Conservation (phyloP, 35 echinoderm and acorn worm genomes). For the Diadema setosum region DNA sequence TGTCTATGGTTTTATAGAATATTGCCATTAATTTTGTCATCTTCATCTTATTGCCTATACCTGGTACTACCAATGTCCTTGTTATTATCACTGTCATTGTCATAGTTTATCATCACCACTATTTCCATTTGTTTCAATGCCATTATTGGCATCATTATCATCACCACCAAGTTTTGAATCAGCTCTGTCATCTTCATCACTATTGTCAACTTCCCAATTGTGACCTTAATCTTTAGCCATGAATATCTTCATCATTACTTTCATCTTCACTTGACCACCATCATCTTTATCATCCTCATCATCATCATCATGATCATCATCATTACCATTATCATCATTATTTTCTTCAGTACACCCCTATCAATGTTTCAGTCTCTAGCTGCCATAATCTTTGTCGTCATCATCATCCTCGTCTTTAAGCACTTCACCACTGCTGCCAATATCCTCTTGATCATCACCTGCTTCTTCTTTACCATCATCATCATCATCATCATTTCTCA, state of each 20-base stretch:
- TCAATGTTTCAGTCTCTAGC: too few species aligned
- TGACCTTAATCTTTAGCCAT: background rate
- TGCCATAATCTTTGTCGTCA: too few species aligned
- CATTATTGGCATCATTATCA: conserved; percentile 13
- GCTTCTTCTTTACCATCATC: too few species aligned
- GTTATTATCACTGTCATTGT: background rate
- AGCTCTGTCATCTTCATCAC: background rate
- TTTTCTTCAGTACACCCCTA: too few species aligned
- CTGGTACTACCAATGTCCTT: background rate
- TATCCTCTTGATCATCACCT: too few species aligned
- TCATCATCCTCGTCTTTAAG: too few species aligned
- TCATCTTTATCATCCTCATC: background rate
- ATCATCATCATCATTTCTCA: too few species aligned
- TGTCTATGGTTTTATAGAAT: background rate
- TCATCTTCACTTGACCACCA: background rate
- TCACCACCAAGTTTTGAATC: background rate
- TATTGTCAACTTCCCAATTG: background rate
- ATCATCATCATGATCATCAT: background rate
- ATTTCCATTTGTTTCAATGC: background rate
- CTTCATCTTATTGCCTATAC: background rate
- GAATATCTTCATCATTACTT: background rate
- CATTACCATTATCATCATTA: background rate
- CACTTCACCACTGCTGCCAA: too few species aligned
- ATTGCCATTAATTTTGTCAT: background rate
- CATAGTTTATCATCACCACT: background rate